Percentiles rank a stretch among this genome's conserved stretches.
These are phyloP conservation scores for Anastatus disparis DNA, from an alignment of 1,140 invertebrate genomes.

Conservation along the genomic window DNA sequence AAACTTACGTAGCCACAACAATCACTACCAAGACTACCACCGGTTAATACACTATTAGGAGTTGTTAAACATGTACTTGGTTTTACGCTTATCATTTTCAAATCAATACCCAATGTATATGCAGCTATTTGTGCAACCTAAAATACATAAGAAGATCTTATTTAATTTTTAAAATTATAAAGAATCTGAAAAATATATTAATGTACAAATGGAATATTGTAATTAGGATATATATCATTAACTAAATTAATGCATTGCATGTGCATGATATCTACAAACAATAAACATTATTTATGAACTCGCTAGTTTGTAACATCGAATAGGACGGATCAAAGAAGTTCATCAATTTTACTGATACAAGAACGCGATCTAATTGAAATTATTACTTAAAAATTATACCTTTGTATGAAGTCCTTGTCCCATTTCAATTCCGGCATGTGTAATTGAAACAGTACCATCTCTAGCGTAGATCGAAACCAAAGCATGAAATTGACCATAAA, in stretches of 20 bases:
- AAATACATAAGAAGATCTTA: neutral
- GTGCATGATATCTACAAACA: too few relatives aligned
- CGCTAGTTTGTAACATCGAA: too few relatives aligned
- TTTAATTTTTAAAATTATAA: neutral
- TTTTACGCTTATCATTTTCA: constrained; percentile 77
- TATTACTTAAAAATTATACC: too few relatives aligned
- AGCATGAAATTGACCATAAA: constrained; percentile 71
- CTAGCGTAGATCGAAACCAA: constrained; percentile 78
- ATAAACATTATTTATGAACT: too few relatives aligned
- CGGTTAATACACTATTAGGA: constrained; percentile 74
- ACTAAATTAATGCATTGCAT: too few relatives aligned
- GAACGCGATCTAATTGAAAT: too few relatives aligned
- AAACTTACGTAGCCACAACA: constrained; percentile 71
- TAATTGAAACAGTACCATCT: constrained; percentile 81
- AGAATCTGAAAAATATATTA: too few relatives aligned
- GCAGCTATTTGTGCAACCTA: constrained; percentile 83
- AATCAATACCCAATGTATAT: constrained; percentile 76
- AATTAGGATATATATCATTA: too few relatives aligned
- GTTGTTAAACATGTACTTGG: constrained; percentile 72
- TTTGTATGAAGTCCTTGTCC: constrained; percentile 86
- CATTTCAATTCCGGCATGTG: constrained; percentile 86
- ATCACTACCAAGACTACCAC: constrained; percentile 81
- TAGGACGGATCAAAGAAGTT: too few relatives aligned
- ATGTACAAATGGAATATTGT: too few relatives aligned
- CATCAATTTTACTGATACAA: too few relatives aligned